Base-by-base conservation (phyloP, 1,140 invertebrate genomes). In the Frieseomelitta varia region DNA sequence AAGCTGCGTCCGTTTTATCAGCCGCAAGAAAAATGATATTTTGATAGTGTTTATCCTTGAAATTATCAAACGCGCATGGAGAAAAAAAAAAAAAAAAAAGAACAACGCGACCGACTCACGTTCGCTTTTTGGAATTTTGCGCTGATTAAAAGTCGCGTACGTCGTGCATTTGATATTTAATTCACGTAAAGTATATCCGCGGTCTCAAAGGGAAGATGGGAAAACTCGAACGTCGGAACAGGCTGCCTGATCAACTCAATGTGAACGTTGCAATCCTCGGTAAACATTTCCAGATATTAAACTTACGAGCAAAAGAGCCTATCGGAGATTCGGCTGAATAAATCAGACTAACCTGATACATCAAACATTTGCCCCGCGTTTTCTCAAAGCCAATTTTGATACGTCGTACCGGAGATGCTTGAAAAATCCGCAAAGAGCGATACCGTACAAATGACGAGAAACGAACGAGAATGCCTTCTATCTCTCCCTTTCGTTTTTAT, bases 201-300 rank as follows among this genome's bases (percentile, higher is more conserved):
- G 51, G 10, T 11, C 17, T 56, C 55, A 75, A 75, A 75, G 73
- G 15, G 73, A 15, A 27, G 27, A 15, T 15, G 73, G 47, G 30
- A 34, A 58, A 58, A 75, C 39, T 75, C 27, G 73, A 39, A 39
- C n/a, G 58, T 58, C 55, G 21, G 30, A 11, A 12, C 34, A n/a
- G 27, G 10, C 12, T 58, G 24, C 58, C 19, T 21, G 53, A 74
- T 56, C n/a, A 56, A 55, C 3, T 74, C 53, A 14, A 34, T 58
- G 56, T 8, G 72, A 34, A 74, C 55, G 27, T 47, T 72, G 39
- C 67, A 47, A 39, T 4, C 30, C 27, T 4, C 12, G 72, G 72
- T 11, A 30, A 27, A 27, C 47, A 30, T 75, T 75, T 75, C 34
- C 55, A 27, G 34, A 75, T 75, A 75, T 75, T 75, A 39, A 58